Base-by-base conservation (phyloP, 1,140 invertebrate genomes). In the Hestina assimilis region DNA sequence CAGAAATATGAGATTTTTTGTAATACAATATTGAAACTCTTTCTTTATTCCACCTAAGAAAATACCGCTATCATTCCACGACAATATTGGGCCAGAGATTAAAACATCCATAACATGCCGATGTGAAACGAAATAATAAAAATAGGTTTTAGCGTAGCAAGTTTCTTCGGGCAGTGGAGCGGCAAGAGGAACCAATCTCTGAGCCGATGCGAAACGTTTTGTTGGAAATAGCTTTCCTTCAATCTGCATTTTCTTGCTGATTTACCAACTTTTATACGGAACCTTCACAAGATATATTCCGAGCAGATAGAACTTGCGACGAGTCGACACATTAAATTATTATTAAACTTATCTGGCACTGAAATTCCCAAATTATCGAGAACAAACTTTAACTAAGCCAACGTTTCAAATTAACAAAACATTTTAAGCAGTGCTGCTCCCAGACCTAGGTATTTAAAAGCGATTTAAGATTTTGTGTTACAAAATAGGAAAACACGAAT, bases 201-300 rank as follows among this genome's bases (percentile, higher is more conserved):
- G 85, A 75, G 78, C 82, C 85, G 79, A 83, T 80, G 75, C 75
- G 69, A 79, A 83, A 69, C 83, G 75, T 88, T 88, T 88, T 85
- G 81, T 88, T 86, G 80, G 75, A 86, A 88, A 86, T 88, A 83
- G 85, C 85, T 88, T 85, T 88, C 79, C 80, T 86, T 85, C 81
- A 84, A 88, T 88, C 85, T 85, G 81, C 83, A 88, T 86, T 86
- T 87, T 87, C 83, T 84, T 87, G 84, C 84, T 87, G 84, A 87
- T 86, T 86, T 86, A 84, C 83, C 79, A 86, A 87, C 74, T 87
- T 86, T 82, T 76, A 83, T 82, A 78, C 64, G 70, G 68, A 84
- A 82, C 69, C 84, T 77, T 75, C 60, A 57, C 63, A 64, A 73
- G 63, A 79, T 75, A 59, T 68, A 66, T 64, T 70, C 69, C 56